Evolutionary conservation across 2,888 invertebrate genomes (phyloP).

Genomic region (Hololepta plana): DNA sequence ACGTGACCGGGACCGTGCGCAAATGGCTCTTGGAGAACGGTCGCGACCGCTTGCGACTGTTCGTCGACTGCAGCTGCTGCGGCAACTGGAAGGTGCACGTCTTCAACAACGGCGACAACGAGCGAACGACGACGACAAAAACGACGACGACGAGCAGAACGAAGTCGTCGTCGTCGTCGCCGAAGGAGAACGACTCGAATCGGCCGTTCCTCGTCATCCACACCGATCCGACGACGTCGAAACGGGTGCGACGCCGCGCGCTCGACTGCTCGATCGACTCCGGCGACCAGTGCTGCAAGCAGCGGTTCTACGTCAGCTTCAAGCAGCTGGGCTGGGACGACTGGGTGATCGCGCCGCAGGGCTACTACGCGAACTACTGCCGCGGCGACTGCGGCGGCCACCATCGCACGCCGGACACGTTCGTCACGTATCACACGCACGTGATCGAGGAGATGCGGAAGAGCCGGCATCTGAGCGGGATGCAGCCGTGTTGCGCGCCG

Average conservation of each 20-base stretch:
- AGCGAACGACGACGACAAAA: constrained; percentile 6
- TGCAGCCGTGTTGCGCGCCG: constrained; percentile 84
- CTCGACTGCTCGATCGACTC: constrained; percentile 61
- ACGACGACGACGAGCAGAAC: constrained; percentile 8
- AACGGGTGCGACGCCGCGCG: constrained; percentile 60
- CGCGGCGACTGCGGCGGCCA: constrained; percentile 73
- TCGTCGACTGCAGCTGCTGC: constrained; percentile 75
- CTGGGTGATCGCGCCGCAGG: constrained; percentile 71
- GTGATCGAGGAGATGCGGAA: constrained; percentile 79
- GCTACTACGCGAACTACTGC: constrained; percentile 89
- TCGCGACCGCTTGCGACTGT: constrained; percentile 37
- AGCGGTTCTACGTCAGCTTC: constrained; percentile 83
- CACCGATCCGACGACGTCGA: constrained; percentile 49
- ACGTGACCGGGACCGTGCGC: constrained; percentile 60
- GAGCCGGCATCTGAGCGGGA: constrained; percentile 52
- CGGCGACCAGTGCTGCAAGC: constrained; percentile 67
- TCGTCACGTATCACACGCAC: constrained; percentile 76
- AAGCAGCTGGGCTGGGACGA: constrained; percentile 86
- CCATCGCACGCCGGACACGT: constrained; percentile 62
- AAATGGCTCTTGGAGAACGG: constrained; percentile 39
- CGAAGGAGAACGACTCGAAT: constrained; percentile 33
- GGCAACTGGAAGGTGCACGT: constrained; percentile 58
- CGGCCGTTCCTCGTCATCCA: constrained; percentile 71
- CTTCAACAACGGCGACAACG: constrained; percentile 23
- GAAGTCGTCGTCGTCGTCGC: constrained; percentile 7